These are phyloP conservation scores for Spatula versicolor DNA, from an alignment of 2,797 vertebrate genomes.

Conservation along the genomic window DNA sequence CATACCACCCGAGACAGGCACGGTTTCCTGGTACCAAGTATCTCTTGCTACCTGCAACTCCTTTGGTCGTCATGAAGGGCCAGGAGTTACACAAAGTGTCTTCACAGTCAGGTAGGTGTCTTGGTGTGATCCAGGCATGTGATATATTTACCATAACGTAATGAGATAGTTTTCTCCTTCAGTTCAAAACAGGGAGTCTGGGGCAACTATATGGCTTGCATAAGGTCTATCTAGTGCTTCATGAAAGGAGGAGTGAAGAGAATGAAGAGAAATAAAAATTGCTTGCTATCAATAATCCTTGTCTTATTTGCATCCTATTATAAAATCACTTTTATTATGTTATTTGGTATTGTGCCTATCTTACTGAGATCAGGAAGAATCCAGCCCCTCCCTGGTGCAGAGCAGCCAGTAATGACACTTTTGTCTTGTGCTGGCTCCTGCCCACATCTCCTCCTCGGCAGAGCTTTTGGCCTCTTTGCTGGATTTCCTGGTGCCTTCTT, in stretches of 20 bases:
- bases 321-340: neutral
- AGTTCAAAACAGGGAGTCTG: neutral
- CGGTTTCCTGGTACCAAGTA: neutral
- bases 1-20: neutral
- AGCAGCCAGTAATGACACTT: neutral
- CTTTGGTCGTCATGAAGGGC: neutral
- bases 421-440: neutral
- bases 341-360: neutral
- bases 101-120: neutral
- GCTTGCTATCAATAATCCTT: neutral
- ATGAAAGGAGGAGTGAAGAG: neutral
- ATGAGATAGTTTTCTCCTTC: neutral
- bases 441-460: neutral
- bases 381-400: neutral
- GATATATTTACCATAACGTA: neutral
- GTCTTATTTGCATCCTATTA: neutral
- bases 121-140: neutral
- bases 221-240: fast-evolving
- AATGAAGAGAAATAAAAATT: neutral
- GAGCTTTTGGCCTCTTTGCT: neutral
- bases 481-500: neutral
- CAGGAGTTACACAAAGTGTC: neutral
- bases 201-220: neutral
- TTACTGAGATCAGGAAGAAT: neutral
- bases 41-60: neutral